Percentiles rank a stretch among this genome's conserved stretches.
phyloP scores from a whole-genome alignment of 2,113 vertebrate species.

The Addax nasomaculatus region DNA sequence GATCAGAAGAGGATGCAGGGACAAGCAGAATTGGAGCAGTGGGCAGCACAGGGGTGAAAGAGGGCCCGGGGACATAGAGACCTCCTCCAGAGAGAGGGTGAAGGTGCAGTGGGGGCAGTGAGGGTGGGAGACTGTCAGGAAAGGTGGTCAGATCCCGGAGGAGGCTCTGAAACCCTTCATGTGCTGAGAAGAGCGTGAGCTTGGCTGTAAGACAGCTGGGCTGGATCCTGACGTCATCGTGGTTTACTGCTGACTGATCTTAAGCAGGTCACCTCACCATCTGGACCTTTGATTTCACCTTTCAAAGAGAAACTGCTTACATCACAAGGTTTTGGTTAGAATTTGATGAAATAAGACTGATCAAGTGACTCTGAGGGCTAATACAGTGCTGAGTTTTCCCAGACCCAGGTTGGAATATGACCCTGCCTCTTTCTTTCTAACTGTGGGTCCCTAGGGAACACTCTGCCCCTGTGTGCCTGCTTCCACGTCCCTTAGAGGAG shows the following conservation, averaged over 20 bases:
- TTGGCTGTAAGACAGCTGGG: not conserved
- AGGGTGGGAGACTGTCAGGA: not conserved
- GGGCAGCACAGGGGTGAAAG: not conserved
- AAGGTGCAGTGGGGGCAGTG: fast-evolving
- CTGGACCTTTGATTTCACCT: not conserved
- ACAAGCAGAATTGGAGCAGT: not conserved
- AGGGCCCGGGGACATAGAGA: not conserved
- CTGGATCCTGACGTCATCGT: not conserved
- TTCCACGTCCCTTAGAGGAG: not conserved
- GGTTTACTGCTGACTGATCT: not conserved
- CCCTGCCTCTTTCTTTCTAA: not conserved
- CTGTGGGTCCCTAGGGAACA: not conserved
- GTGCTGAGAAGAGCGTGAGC: not conserved
- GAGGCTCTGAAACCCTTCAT: fast-evolving
- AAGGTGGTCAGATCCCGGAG: not conserved
- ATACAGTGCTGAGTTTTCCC: not conserved
- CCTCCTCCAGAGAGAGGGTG: fast-evolving
- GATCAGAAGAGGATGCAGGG: not conserved
- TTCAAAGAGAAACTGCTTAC: not conserved
- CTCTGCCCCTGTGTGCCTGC: too few relatives aligned
- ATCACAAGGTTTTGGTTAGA: not conserved
- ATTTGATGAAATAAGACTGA: not conserved
- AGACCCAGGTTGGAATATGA: not conserved
- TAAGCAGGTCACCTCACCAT: not conserved
- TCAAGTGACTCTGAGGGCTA: not conserved